These are phyloP conservation scores for Ctenochaetus hawaiiensis DNA, from an alignment of 2,797 vertebrate genomes.

Conservation along the genomic window DNA sequence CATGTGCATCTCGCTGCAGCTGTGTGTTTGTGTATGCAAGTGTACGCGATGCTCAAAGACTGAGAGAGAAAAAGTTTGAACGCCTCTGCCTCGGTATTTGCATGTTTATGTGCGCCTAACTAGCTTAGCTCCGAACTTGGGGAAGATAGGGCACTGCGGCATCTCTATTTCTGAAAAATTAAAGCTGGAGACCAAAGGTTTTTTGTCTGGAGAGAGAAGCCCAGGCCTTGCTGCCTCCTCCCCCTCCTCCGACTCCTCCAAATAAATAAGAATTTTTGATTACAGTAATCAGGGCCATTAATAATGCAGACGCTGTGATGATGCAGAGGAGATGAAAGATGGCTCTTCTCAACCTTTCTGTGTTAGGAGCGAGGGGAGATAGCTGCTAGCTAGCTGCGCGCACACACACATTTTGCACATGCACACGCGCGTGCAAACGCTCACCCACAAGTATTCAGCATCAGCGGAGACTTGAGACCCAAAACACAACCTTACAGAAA, in stretches of 20 bases:
- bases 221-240: constrained; percentile 69
- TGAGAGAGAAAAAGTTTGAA: constrained; percentile 71
- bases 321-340: constrained; percentile 88
- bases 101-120: constrained; percentile 80
- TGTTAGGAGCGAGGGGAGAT: constrained; percentile 84
- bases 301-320: constrained; percentile 87
- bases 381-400: constrained; percentile 79
- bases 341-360: constrained; percentile 87
- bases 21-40: constrained; percentile 52
- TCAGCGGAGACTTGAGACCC: constrained; percentile 66
- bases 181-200: constrained; percentile 84
- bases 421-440: constrained; percentile 12
- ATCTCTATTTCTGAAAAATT: constrained; percentile 83
- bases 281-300: constrained; percentile 89
- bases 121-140: constrained; percentile 78
- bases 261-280: constrained; percentile 91
- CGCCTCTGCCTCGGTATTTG: constrained; percentile 72
- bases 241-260: constrained; percentile 79
- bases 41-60: constrained; percentile 65
- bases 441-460: constrained; percentile 58
- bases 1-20: constrained; percentile 16
- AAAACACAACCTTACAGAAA: constrained; percentile 70
- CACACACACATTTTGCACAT: constrained; percentile 15
- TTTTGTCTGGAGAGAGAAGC: constrained; percentile 84
- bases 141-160: constrained; percentile 81